Conservation (phyloP, 2,888 invertebrate genomes). For the Pammene aurita region DNA sequence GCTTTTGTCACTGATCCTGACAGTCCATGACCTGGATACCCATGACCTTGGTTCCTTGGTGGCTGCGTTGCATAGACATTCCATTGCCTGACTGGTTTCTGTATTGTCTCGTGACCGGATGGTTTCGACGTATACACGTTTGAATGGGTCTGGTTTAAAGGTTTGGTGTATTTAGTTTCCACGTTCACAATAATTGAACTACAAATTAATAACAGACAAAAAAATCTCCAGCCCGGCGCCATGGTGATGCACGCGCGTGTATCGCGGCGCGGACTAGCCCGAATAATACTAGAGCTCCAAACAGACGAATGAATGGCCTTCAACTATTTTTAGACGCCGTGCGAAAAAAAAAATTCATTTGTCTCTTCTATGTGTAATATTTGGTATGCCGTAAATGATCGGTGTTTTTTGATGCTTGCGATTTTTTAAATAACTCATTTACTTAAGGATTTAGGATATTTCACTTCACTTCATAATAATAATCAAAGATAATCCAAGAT, state of each 20-base stretch:
- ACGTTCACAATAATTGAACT: slow-evolving; percentile 11
- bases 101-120: neutral
- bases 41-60: neutral
- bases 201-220: slow-evolving; percentile 26
- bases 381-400: neutral
- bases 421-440: too few species aligned
- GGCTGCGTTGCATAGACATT: neutral
- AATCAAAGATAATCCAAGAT: too few species aligned
- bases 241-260: slow-evolving; percentile 22
- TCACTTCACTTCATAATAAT: too few species aligned
- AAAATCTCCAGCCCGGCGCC: slow-evolving; percentile 14
- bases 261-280: neutral
- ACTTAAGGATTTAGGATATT: too few species aligned
- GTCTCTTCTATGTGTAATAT: neutral
- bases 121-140: neutral
- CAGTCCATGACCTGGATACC: neutral
- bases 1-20: slow-evolving; percentile 6
- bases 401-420: neutral
- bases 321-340: slow-evolving; percentile 19
- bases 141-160: neutral
- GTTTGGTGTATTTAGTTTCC: slow-evolving; percentile 10
- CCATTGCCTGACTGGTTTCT: neutral
- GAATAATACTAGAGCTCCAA: slow-evolving; percentile 3
- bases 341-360: neutral
- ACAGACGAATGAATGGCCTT: slow-evolving; percentile 32